Percentiles rank a stretch among this genome's conserved stretches.
Conservation (phyloP, 2,113 vertebrate species). For the Thamnaconus septentrionalis region DNA sequence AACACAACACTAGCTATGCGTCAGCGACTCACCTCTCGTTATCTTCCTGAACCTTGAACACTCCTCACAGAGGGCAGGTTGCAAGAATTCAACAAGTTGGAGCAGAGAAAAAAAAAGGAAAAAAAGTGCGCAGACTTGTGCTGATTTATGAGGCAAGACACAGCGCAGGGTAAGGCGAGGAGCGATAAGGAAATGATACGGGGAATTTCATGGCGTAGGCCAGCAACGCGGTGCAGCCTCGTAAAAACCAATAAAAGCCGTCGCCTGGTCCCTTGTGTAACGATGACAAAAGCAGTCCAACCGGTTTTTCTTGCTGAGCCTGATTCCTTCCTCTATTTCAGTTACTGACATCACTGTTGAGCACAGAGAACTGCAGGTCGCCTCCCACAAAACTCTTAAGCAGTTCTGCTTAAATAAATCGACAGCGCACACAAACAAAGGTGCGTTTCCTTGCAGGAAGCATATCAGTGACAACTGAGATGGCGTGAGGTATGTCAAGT, state of each 20-base stretch:
- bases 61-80: constrained; percentile 54
- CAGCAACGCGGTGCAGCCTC: constrained; percentile 3
- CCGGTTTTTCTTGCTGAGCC: constrained; percentile 40
- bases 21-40: constrained; percentile 74
- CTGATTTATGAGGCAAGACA: constrained; percentile 31
- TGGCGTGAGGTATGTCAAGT: constrained; percentile 38
- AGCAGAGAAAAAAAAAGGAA: constrained; percentile 24
- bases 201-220: constrained; percentile 15
- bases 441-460: neutral
- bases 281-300: constrained; percentile 20
- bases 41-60: constrained; percentile 81
- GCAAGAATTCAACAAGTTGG: constrained; percentile 64
- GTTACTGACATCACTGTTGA: constrained; percentile 2
- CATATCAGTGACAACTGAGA: constrained; percentile 42
- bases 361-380: constrained; percentile 21
- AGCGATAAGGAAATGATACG: constrained; percentile 45
- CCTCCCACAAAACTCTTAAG: no score
- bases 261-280: constrained; percentile 31
- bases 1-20: constrained; percentile 70
- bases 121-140: neutral
- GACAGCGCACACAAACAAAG: no score
- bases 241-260: constrained; percentile 33
- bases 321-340: constrained; percentile 42
- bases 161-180: constrained; percentile 7
- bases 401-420: no score